A percentile compares a stretch with the other conserved stretches of the same genome.
phyloP scores from a whole-genome alignment of 2,888 invertebrate species.

The Chalcosyrphus nemorum region DNA sequence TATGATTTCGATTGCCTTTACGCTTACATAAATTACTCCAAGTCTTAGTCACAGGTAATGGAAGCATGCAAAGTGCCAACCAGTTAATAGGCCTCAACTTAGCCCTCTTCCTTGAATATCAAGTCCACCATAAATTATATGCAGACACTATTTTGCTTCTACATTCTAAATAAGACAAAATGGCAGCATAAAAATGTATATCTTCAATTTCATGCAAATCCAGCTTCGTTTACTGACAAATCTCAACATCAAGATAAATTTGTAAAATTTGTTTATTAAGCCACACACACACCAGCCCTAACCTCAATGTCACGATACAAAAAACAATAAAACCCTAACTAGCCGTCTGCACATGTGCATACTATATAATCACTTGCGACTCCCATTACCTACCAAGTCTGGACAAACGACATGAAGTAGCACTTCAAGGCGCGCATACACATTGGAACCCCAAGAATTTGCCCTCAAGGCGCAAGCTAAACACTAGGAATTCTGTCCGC shows the following conservation, averaged over 20 bases:
- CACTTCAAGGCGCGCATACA: conserved; percentile 44
- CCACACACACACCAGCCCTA: not conserved
- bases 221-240: not conserved
- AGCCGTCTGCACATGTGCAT: not conserved
- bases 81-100: no score
- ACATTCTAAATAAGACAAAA: no score
- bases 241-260: conserved; percentile 18
- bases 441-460: conserved; percentile 51
- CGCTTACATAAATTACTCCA: no score
- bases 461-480: conserved; percentile 55
- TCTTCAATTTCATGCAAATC: not conserved
- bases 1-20: no score
- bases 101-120: no score
- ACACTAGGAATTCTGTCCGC: conserved; percentile 66
- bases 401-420: conserved; percentile 60
- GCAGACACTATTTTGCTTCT: no score
- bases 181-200: no score
- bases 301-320: not conserved
- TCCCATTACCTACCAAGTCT: conserved; percentile 17
- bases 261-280: not conserved
- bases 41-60: no score
- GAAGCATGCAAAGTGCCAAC: no score
- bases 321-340: not conserved
- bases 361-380: conserved; percentile 1
- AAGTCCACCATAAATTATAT: no score